Evolutionary conservation across 2,888 invertebrate genomes (phyloP).

Genomic region (Hypselothyrea guttata): DNA sequence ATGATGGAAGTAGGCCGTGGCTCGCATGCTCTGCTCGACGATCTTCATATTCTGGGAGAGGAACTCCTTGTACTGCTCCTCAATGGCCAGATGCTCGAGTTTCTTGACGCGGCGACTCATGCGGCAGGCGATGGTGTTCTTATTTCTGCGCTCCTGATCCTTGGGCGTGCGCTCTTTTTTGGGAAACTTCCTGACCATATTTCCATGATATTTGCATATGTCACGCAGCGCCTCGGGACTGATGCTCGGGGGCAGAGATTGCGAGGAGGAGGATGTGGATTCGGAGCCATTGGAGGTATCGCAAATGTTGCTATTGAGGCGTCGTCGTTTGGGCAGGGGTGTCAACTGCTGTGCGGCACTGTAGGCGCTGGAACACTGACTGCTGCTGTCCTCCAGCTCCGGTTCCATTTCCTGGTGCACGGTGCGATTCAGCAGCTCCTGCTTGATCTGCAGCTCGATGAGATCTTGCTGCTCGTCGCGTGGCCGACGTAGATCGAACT

Average conservation of each 20-base stretch:
- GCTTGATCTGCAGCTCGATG: slow-evolving; percentile 36
- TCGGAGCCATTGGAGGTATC: slow-evolving; percentile 33
- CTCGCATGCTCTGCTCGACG: slow-evolving; percentile 65
- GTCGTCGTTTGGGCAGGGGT: slow-evolving; percentile 40
- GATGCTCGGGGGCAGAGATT: slow-evolving; percentile 44
- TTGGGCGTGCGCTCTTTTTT: slow-evolving; percentile 78
- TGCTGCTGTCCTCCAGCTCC: slow-evolving; percentile 34
- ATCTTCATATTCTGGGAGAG: slow-evolving; percentile 55
- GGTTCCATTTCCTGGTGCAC: slow-evolving; percentile 31
- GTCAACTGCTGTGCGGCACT: slow-evolving; percentile 5
- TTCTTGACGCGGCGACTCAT: slow-evolving; percentile 79
- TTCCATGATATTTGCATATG: slow-evolving; percentile 78
- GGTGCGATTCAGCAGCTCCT: slow-evolving; percentile 39
- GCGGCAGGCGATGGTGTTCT: slow-evolving; percentile 79
- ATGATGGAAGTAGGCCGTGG: slow-evolving; percentile 68
- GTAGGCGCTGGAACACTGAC: slow-evolving; percentile 46
- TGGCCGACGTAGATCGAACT: slow-evolving; percentile 61
- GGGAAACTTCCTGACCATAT: slow-evolving; percentile 80
- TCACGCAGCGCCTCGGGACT: slow-evolving; percentile 59
- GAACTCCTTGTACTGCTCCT: slow-evolving; percentile 75
- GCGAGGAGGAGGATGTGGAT: slow-evolving; percentile 41
- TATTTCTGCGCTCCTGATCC: slow-evolving; percentile 79
- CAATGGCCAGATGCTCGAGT: slow-evolving; percentile 73
- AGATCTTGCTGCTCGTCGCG: slow-evolving; percentile 4
- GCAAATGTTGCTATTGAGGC: slow-evolving; percentile 35